Evolutionary conservation across 2,113 vertebrate genomes (phyloP), one percentile per base, ranked within the genome.

Genomic region (Hassar affinis): DNA sequence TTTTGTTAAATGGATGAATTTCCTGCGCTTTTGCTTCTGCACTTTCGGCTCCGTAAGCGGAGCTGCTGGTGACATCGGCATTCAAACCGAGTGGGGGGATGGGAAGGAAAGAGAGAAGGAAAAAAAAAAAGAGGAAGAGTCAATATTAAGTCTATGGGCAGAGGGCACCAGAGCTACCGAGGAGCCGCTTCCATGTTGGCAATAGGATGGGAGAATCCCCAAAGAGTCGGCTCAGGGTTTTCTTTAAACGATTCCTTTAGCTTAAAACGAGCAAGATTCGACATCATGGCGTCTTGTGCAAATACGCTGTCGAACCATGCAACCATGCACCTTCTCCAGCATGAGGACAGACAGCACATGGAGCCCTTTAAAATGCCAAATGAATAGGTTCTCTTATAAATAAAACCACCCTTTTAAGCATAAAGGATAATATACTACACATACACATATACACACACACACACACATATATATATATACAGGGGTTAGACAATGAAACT

Each of bases 11-110:
- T n/a, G 54, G 38, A 84, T 72, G 66, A 45, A 57, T 72, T 74
- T 56, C 78, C 83, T 82, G 54, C 81, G 69, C 81, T 80, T 83
- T 88, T 35, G 87, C 79, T 80, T 81, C 84, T 77, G 72, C 82
- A 85, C 59, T 88, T 87, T 87, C 75, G 81, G 72, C 81, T 76
- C 85, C 54, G 78, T 82, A 80, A 89, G 81, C 78, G 69, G 78
- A 85, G 86, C 82, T 80, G 87, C 80, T 80, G 84, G 84, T 87
- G 85, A 87, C 87, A 87, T 88, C 85, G 85, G 88, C 79, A 83
- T 86, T 80, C 85, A 86, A 79, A 81, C 83, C 78, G 45, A 82
- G 82, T 82, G 84, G 85, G 87, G 85, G 88, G 84, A 84, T 84
- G 88, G 84, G 62, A 62, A 64, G 72, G 59, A 51, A 62, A 80